Evolutionary conservation across 2,113 vertebrate species (phyloP).

Genomic region (Chroicocephalus ridibundus): DNA sequence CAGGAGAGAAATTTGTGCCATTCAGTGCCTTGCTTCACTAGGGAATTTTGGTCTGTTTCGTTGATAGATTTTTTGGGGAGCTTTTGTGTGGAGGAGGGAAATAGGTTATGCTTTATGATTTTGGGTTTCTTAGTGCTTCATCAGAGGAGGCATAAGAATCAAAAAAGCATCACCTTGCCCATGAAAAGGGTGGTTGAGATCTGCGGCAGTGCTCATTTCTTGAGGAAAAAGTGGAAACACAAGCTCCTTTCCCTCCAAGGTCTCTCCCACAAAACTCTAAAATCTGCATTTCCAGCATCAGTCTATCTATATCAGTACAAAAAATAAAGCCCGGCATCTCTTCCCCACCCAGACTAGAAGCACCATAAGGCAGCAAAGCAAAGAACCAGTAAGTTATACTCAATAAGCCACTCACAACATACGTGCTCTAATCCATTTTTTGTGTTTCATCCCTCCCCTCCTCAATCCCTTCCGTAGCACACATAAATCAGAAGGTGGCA

Average conservation of each 20-base stretch:
- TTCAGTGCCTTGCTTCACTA: not conserved
- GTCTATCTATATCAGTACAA: not conserved
- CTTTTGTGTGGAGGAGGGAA: not conserved
- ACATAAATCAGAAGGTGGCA: not conserved
- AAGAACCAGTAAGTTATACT: not conserved
- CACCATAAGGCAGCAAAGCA: not conserved
- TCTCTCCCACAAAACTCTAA: not conserved
- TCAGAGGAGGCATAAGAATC: not conserved
- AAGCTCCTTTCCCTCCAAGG: not conserved
- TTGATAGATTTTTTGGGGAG: not conserved
- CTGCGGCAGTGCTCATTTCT: not conserved
- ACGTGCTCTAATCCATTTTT: not conserved
- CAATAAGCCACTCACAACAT: not conserved
- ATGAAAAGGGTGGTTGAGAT: not conserved
- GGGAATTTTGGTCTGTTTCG: not conserved
- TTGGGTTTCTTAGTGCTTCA: not conserved
- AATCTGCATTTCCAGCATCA: not conserved
- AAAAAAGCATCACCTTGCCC: not conserved
- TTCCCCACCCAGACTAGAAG: not conserved
- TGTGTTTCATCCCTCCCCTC: not conserved
- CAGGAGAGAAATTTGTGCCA: not conserved
- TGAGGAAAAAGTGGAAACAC: not conserved
- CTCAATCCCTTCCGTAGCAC: not conserved
- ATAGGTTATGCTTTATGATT: not conserved
- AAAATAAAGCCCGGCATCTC: not conserved